These are phyloP conservation scores for Lagopus leucura DNA, from an alignment of 2,113 vertebrate genomes.

Conservation along the genomic window DNA sequence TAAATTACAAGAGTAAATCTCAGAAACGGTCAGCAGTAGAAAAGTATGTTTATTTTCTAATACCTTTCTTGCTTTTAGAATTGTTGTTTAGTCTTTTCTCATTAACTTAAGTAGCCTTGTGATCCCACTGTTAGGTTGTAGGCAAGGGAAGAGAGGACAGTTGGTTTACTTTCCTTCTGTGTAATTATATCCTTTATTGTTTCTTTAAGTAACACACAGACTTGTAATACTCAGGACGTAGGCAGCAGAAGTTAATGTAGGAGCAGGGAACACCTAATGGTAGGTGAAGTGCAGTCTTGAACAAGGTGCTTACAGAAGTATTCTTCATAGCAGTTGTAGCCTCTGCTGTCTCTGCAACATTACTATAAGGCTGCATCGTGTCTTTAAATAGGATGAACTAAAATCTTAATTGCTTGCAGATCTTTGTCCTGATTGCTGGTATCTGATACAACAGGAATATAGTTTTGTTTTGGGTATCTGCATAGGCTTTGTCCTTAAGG, in stretches of 20 bases:
- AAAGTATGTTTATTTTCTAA: slow-evolving; percentile 85
- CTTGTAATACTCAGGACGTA: not conserved
- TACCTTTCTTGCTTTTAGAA: slow-evolving; percentile 17
- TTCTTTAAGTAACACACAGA: not conserved
- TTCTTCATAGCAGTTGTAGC: not conserved
- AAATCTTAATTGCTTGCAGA: not conserved
- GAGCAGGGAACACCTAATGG: not conserved
- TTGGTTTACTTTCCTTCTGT: not conserved
- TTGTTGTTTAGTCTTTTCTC: slow-evolving; percentile 1
- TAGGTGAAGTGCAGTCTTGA: not conserved
- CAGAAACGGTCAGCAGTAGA: slow-evolving; percentile 99
- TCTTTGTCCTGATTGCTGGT: not conserved
- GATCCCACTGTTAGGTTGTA: not conserved
- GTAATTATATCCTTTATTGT: not conserved
- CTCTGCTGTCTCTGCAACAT: not conserved
- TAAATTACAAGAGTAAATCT: slow-evolving; percentile 99
- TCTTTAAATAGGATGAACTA: not conserved
- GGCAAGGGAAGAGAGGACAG: not conserved
- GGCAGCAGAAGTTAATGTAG: not conserved
- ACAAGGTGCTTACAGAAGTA: not conserved
- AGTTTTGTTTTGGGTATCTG: not conserved
- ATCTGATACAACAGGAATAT: not conserved
- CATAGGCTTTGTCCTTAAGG: not conserved
- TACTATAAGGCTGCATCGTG: not conserved
- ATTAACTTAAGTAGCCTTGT: not conserved